Conservation (phyloP, 2,797 vertebrate species). For the Gymnothorax reevesii region DNA sequence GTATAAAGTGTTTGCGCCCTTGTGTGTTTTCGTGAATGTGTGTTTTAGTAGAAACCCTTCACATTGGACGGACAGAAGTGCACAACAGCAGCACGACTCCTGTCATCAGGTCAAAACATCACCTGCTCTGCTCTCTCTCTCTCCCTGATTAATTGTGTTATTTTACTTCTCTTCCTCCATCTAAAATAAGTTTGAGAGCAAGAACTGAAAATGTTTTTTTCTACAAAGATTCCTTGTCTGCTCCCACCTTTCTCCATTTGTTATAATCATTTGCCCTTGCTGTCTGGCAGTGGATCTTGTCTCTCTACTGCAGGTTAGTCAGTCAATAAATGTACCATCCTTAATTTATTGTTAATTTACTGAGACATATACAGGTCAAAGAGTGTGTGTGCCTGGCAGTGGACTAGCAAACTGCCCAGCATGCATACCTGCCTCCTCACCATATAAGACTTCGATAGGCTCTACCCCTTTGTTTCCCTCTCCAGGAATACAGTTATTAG, state of each 20-base stretch:
- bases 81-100: not conserved
- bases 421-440: too few relatives aligned
- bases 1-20: not conserved
- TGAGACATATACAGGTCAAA: too few relatives aligned
- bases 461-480: too few relatives aligned
- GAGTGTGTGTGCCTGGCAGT: too few relatives aligned
- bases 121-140: not conserved
- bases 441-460: too few relatives aligned
- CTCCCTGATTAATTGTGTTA: not conserved
- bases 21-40: not conserved
- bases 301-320: not conserved
- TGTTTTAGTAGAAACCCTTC: not conserved
- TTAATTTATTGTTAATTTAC: too few relatives aligned
- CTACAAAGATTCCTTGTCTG: not conserved
- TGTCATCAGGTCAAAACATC: not conserved
- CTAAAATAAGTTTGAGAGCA: not conserved
- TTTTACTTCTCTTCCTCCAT: not conserved
- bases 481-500: too few relatives aligned
- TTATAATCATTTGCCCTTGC: not conserved
- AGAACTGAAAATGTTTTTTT: not conserved
- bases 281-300: not conserved
- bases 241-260: not conserved
- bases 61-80: not conserved
- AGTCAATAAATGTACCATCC: not conserved
- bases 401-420: too few relatives aligned